Evolutionary conservation across 1,140 invertebrate genomes (phyloP).

Genomic region (Patella vulgata): DNA sequence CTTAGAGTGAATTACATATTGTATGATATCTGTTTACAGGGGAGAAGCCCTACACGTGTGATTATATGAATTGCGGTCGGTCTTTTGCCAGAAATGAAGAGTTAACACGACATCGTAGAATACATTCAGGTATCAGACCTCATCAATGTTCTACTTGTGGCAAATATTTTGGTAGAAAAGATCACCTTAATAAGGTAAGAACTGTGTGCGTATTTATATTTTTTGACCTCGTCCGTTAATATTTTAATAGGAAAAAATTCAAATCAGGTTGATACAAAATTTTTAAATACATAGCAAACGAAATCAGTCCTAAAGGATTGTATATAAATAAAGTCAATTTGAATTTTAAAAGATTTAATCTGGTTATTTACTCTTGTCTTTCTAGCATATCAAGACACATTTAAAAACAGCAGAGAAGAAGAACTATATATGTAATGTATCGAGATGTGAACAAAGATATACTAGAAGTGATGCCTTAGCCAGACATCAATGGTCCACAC

Average conservation of each 20-base stretch:
- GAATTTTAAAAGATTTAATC: background rate
- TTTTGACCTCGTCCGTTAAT: too few relatives aligned
- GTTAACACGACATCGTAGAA: slow-evolving; percentile 88
- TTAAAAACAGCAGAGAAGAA: slow-evolving; percentile 47
- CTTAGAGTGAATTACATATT: slow-evolving; percentile 27
- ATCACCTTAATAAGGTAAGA: slow-evolving; percentile 69
- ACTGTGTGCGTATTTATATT: too few relatives aligned
- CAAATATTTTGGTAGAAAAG: slow-evolving; percentile 89
- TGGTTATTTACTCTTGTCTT: slow-evolving; percentile 9
- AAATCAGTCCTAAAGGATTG: too few relatives aligned
- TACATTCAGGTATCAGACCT: slow-evolving; percentile 74
- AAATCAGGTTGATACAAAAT: too few relatives aligned
- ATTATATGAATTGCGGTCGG: slow-evolving; percentile 84
- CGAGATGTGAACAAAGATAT: slow-evolving; percentile 46
- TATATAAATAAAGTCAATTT: too few relatives aligned
- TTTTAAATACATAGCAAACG: too few relatives aligned
- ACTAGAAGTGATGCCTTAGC: slow-evolving; percentile 53
- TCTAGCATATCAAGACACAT: slow-evolving; percentile 39
- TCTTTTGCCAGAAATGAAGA: slow-evolving; percentile 94
- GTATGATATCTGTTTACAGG: slow-evolving; percentile 69
- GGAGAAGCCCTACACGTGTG: slow-evolving; percentile 87
- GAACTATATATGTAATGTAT: slow-evolving; percentile 36
- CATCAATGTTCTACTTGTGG: slow-evolving; percentile 82
- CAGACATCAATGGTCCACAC: slow-evolving; percentile 43
- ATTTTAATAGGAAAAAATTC: too few relatives aligned